Conservation (phyloP, 1,140 invertebrate species). For the Drosophila ananassae region DNA sequence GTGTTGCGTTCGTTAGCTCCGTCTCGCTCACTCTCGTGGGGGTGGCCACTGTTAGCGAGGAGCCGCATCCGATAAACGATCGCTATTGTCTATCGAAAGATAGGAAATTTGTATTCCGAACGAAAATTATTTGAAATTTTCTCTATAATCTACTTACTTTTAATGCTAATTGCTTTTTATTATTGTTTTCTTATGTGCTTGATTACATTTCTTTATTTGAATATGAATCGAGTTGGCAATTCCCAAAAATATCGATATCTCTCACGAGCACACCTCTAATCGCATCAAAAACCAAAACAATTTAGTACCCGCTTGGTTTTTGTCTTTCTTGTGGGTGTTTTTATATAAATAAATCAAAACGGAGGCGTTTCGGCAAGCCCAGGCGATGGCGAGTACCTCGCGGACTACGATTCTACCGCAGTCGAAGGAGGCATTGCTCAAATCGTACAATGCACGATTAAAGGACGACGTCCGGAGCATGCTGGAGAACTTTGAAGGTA, state of each 20-base stretch:
- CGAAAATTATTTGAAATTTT: no score
- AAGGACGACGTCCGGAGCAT: slow-evolving; percentile 98
- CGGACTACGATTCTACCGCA: slow-evolving; percentile 87
- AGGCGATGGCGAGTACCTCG: slow-evolving; percentile 84
- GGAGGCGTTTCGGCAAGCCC: no score
- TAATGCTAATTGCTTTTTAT: no score
- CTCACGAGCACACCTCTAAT: neutral
- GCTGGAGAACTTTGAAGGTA: slow-evolving; percentile 98
- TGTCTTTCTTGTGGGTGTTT: no score
- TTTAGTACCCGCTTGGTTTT: no score
- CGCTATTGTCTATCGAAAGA: neutral
- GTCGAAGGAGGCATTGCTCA: slow-evolving; percentile 96
- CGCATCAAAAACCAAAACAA: neutral
- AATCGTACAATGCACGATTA: slow-evolving; percentile 95
- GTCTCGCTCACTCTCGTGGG: neutral
- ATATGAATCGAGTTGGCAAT: neutral
- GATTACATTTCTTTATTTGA: no score
- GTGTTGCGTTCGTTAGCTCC: neutral
- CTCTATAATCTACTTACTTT: no score
- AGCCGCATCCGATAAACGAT: neutral
- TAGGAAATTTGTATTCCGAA: neutral
- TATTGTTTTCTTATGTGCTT: no score
- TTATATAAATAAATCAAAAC: neutral
- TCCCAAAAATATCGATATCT: neutral
- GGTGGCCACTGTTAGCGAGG: neutral